Base-by-base conservation (phyloP, 2,888 invertebrate species). In the Coenonympha arcania region DNA sequence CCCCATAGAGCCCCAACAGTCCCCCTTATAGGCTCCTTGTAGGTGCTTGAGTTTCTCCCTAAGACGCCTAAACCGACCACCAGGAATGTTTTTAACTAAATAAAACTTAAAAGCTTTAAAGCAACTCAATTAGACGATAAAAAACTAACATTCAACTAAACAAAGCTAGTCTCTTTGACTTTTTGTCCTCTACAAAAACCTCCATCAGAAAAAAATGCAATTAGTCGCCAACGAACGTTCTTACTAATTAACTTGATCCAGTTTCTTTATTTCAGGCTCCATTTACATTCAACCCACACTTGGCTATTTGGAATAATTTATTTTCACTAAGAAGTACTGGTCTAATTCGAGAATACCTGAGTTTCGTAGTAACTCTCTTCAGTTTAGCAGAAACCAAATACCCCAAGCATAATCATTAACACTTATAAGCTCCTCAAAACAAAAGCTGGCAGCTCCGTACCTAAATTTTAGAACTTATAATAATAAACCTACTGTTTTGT, bases 221-320 rank as follows among this genome's bases (percentile, higher is more conserved):
- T 81, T 82, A 81, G 78, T 74, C 76, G 71, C 70, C 73, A 69
- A 75, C 70, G 73, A 75, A 78, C 73, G 77, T 73, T 66, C 75
- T 71, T 63, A 70, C 76, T 81, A 81, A 83, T 83, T 82, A 80
- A 79, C 75, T 81, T 70, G 73, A 79, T 79, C 76, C 65, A 71
- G 73, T 72, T 70, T 68, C 71, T 76, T 81, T 77, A 74, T 73
- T 73, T 66, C 59, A 63, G 55, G 63, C 56, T 63, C 69, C 65
- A 61, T 71, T 73, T 73, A 62, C 61, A 68, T 72, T 73, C 68
- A 58, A 62, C 62, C 54, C 59, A 61, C 58, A 58, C 65, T 62
- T 57, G 56, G 50, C 41, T 55, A 43, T 47, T 50, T 50, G 42
- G 31, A 50, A 43, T 46, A 26, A 50, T 48, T 52, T 24, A 43